phyloP scores from a whole-genome alignment of 1,140 invertebrate genomes.

The Drosophila nigromelanica region DNA sequence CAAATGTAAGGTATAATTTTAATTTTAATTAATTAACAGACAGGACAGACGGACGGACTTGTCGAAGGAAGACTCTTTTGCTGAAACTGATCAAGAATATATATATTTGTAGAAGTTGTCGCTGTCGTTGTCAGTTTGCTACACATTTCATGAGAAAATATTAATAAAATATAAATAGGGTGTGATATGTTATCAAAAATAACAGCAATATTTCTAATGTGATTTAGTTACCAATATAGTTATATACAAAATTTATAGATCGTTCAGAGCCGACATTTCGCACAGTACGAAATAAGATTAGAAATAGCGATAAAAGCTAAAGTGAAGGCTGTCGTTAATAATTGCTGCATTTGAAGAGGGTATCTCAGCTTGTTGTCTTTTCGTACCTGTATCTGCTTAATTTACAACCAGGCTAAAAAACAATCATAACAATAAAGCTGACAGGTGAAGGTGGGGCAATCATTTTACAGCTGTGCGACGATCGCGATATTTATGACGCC shows the following conservation, averaged over 20 bases:
- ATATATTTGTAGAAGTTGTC: no score
- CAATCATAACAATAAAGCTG: slow-evolving; percentile 3
- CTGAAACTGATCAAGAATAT: no score
- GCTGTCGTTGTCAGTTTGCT: no score
- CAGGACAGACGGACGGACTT: no score
- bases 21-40: no score
- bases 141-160: no score
- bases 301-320: slow-evolving; percentile 4
- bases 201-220: not conserved
- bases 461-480: not conserved
- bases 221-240: not conserved
- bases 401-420: not conserved
- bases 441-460: slow-evolving; percentile 18
- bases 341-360: slow-evolving; percentile 3
- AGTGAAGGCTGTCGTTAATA: slow-evolving; percentile 6
- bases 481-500: not conserved
- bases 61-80: no score
- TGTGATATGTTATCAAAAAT: not conserved
- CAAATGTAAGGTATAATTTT: no score
- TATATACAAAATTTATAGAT: not conserved
- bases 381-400: slow-evolving; percentile 12
- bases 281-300: slow-evolving; percentile 6
- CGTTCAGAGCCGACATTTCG: not conserved
- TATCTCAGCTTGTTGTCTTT: slow-evolving; percentile 7
- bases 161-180: no score